Evolutionary conservation across 2,888 invertebrate genomes (phyloP), one percentile per base, ranked within the genome.

Genomic region (Caenorhabditis wallacei): DNA sequence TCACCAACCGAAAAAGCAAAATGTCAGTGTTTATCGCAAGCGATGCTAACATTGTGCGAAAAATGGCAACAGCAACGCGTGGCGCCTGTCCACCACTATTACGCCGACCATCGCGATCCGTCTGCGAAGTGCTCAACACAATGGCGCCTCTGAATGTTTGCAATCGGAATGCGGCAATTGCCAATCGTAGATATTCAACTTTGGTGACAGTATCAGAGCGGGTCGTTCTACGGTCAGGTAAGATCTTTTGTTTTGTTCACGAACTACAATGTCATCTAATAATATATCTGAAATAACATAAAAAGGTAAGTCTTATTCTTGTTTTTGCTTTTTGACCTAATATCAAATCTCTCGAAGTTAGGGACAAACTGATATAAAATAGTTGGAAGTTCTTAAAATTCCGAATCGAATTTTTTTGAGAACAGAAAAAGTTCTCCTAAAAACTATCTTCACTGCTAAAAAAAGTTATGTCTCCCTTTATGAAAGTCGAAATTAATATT

Each of bases 1-100:
- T 56, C 48, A 48, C 46, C 46, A 13, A 16, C 43, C 20, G 30
- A 48, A 59, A 53, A 43, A 35, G 22, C 40, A n/a, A 48, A 63
- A 82, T 82, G 82, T 82, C 82, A 79, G 82, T 82, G 82, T 82
- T 82, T 82, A 82, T 82, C 82, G 82, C 78, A 72, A 82, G 78
- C 78, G 82, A 82, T 79, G 78, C 74, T 69, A 68, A 82, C 82
- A 82, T 82, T 82, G 78, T 78, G 82, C 82, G 82, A 69, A 76
- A 78, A 82, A 71, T 82, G 76, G 82, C 82, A 76, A 76, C 82
- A 76, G 82, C 82, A 64, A 74, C 82, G 54, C 82, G 82, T 74
- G 78, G 82, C 74, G 78, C 68, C 78, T 82, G 82, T 82, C 82
- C 76, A 59, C 76, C 82, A 54, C 76, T 76, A 82, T 74, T 70